phyloP scores from a whole-genome alignment of 2,797 vertebrate genomes.

The Hippopotamyrus pictus region DNA sequence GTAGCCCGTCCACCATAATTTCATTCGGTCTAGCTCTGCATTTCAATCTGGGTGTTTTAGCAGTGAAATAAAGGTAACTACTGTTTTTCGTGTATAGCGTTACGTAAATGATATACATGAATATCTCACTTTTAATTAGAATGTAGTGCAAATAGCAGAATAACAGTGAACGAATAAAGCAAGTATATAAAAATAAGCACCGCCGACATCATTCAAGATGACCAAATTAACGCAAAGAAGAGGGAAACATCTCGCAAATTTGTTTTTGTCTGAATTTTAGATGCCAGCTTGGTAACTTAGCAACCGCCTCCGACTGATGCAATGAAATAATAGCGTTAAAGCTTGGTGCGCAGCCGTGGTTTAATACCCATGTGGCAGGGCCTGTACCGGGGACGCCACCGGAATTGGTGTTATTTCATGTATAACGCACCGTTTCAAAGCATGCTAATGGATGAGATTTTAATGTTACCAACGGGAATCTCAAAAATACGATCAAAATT shows the following conservation, averaged over 20 bases:
- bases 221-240: background rate
- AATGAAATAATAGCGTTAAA: conserved; percentile 16
- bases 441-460: conserved; percentile 3
- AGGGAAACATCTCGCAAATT: background rate
- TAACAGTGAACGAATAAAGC: background rate
- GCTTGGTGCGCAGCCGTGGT: background rate
- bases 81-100: background rate
- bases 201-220: background rate
- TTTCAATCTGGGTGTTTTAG: background rate
- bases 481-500: background rate
- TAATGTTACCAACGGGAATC: background rate
- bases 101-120: background rate
- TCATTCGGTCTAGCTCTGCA: background rate
- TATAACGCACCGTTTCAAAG: conserved; percentile 8
- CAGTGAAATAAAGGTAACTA: background rate
- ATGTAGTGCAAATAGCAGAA: background rate
- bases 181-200: background rate
- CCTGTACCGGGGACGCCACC: background rate
- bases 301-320: conserved; percentile 21
- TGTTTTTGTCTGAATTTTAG: conserved; percentile 19
- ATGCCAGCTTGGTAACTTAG: conserved; percentile 27
- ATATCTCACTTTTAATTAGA: background rate
- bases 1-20: background rate
- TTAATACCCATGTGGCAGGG: background rate
- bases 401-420: conserved; percentile 8